Evolutionary conservation across 2,113 vertebrate genomes (phyloP), one percentile per base, ranked within the genome.

Genomic region (Nyctibius bracteatus): DNA sequence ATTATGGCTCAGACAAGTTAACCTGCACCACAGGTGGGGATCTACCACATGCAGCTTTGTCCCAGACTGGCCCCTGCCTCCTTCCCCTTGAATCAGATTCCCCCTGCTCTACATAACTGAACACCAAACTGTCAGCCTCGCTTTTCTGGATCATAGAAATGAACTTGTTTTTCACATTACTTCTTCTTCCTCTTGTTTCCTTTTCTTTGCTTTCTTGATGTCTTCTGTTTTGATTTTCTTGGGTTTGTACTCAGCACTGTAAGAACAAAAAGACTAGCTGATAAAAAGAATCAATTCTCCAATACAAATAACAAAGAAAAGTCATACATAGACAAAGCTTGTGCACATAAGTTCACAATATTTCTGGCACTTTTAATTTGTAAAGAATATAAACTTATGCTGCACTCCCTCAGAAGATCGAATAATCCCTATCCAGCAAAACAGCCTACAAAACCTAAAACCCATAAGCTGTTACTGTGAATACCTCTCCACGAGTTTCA

Each of bases 141-240:
- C 20, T 84, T 31, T 37, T 81, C 73, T 59, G 41, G 30, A 59
- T 25, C 35, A 43, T 6, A 86, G 39, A 89, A 81, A 71, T 63
- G 43, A 88, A 81, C 12, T 55, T 0, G 0, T 81, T 43, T 85
- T 79, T 92, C 63, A 93, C 65, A 75, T 96, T 98, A 98, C 97
- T 94, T 99, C 98, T 30, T 99, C 98, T 37, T 99, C 98, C 70
- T 99, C 99, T 74, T 98, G 98, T 98, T 99, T 99, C 97, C 99
- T 98, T 93, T 99, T 99, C 97, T 99, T 99, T 90, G 98, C 98
- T 95, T 99, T 99, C 95, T 99, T 99, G 55, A 98, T 98, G 86
- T 99, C 98, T 97, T 99, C 99, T 59, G 98, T 98, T 98, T 99
- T 99, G 83, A 99, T 98, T 97, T 99, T 99, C 98, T 99, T 99